Evolutionary conservation across 2,888 invertebrate species (phyloP), one percentile per base, ranked within the genome.

Genomic region (Orchesellides sinensis): DNA sequence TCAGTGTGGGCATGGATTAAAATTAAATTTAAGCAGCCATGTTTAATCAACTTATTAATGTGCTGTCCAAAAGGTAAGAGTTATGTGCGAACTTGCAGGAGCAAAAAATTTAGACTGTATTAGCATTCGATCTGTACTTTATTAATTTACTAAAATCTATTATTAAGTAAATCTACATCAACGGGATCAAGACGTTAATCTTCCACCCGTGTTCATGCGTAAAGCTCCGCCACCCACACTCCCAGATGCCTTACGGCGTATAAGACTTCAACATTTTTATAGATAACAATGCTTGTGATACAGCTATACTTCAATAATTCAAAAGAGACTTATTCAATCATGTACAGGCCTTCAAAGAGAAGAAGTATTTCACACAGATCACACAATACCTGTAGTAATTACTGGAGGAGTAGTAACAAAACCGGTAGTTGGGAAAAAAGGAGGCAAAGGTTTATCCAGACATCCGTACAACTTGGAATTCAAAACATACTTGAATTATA

Each of bases 181-280:
- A 40, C 2, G 40, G n/a, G 40, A 14, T 40, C 10, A 32, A 32
- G n/a, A 40, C n/a, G 2, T 40, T 2, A 10, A 2, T 10, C 17
- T 59, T 14, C 59, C 59, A 1, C 59, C 59, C 8, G 17, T 8
- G 12, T n/a, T 1, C 2, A 32, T 59, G 32, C 59, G 59, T 12
- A 59, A 59, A 17, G 59, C 32, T 29, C 59, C 59, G 1, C 59
- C 59, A 5, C 23, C 59, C 14, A 29, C 59, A 4, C 59, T 59
- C n/a, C 59, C 59, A 17, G 32, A 59, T 29, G 59, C 29, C 8
- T n/a, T 59, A 8, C 59, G 59, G 0, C 21, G 59, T 59, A 32
- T 25, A 1, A 52, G 12, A 10, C 54, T 2, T 40, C 10, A 40
- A 40, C 40, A 40, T 40, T 40, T 14, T 2, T 40, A 40, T 32